These are phyloP conservation scores for Samia ricini DNA, from an alignment of 1,140 invertebrate genomes.

Conservation along the genomic window DNA sequence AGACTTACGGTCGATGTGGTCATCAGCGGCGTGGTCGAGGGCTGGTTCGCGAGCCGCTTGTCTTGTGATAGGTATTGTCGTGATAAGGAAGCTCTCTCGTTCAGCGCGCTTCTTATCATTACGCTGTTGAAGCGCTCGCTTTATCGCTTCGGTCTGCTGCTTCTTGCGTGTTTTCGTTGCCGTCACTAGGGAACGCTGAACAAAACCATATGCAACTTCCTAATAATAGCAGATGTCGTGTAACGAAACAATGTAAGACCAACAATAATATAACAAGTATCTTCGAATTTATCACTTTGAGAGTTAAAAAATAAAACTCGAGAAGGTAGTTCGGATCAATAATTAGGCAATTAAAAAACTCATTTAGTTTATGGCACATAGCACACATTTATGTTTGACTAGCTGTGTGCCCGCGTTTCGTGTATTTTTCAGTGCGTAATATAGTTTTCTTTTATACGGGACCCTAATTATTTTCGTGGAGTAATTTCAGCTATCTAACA, in stretches of 20 bases:
- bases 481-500: too few relatives aligned
- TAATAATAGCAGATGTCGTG: neutral
- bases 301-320: too few relatives aligned
- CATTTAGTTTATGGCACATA: too few relatives aligned
- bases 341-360: too few relatives aligned
- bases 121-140: slow-evolving; percentile 95
- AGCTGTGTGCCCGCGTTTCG: too few relatives aligned
- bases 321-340: too few relatives aligned
- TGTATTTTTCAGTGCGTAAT: too few relatives aligned
- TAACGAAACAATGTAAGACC: neutral
- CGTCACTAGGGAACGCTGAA: slow-evolving; percentile 95
- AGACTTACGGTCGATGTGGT: slow-evolving; percentile 88
- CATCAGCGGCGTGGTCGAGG: slow-evolving; percentile 90
- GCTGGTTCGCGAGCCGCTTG: slow-evolving; percentile 98
- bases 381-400: too few relatives aligned
- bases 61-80: slow-evolving; percentile 96
- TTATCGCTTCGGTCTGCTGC: slow-evolving; percentile 98
- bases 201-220: neutral
- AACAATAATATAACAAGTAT: too few relatives aligned
- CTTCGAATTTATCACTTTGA: too few relatives aligned
- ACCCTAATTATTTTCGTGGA: too few relatives aligned
- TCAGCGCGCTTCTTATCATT: slow-evolving; percentile 97
- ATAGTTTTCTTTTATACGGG: too few relatives aligned
- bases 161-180: slow-evolving; percentile 99
- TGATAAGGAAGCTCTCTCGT: slow-evolving; percentile 96